Evolutionary conservation across 2,888 invertebrate species (phyloP), one percentile per base, ranked within the genome.

Genomic region (Drosophila pseudotalamancana): DNA sequence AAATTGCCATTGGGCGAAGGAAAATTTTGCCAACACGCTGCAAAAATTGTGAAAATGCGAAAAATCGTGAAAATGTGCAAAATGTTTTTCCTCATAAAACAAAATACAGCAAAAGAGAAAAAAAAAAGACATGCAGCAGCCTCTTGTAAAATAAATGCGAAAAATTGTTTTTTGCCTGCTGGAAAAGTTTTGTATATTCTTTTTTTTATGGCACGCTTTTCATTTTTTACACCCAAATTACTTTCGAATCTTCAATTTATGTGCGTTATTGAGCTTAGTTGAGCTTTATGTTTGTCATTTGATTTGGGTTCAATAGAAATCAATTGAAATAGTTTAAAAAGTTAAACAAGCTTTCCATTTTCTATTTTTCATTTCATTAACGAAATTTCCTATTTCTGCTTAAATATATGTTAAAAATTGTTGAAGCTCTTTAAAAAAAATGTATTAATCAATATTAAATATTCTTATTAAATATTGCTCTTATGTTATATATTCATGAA

Each of bases 161-260:
- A 79, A n/a, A 77, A 79, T 77, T 72, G 67, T 77, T 74, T n/a
- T 67, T 65, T 65, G 48, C 53, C 55, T 55, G 25, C 43, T 31
- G 61, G 45, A 34, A 74, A 81, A 81, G 66, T 60, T 69, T n/a
- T 62, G 40, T 51, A 46, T 60, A 55, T 64, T 62, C 27, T 18
- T 34, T 54, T 74, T 75, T 72, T 72, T 70, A 72, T 71, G 54
- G 35, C 46, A 56, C 56, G 56, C 43, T 64, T 55, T 31, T 25
- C 39, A 59, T 64, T 18, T 43, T 59, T 23, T 29, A 59, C 29
- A 23, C 23, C 45, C 29, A 81, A 72, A 81, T 79, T 74, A 60
- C 77, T 79, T 77, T 74, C 45, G 61, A 79, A 80, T 80, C 60
- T 57, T 48, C 35, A 61, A 81, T 80, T 80, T 82, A 77, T 79